Percentiles rank a stretch among this genome's conserved stretches.
Evolutionary conservation across 2,797 vertebrate genomes (phyloP).

Genomic region (Masticophis lateralis): DNA sequence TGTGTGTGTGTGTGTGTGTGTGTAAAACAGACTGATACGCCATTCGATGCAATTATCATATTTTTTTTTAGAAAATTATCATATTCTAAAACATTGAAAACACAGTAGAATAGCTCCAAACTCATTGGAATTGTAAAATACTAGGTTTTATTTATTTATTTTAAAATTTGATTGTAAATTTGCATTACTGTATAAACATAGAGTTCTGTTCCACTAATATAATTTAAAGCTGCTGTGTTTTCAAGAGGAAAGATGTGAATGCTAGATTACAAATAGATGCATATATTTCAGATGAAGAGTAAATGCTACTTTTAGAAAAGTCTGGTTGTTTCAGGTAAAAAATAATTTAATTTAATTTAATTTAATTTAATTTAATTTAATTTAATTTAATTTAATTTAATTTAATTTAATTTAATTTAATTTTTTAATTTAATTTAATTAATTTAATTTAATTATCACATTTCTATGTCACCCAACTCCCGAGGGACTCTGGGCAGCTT

Average conservation of each 20-base stretch:
- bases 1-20: too few relatives aligned
- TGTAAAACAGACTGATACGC: not conserved
- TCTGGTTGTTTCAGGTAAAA: not conserved
- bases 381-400: too few relatives aligned
- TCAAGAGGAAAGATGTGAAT: not conserved
- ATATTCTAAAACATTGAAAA: not conserved
- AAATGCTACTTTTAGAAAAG: not conserved
- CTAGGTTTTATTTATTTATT: not conserved
- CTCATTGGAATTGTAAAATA: not conserved
- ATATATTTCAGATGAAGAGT: not conserved
- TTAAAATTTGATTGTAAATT: not conserved
- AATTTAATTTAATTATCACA: too few relatives aligned
- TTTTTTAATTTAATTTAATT: too few relatives aligned
- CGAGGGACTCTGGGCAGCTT: too few relatives aligned
- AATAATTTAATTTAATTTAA: too few relatives aligned
- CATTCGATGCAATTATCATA: not conserved
- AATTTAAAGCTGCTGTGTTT: not conserved
- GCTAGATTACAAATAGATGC: not conserved
- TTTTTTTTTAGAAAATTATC: not conserved
- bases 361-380: too few relatives aligned
- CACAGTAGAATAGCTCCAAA: not conserved
- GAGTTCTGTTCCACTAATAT: not conserved
- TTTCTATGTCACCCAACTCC: too few relatives aligned
- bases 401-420: too few relatives aligned
- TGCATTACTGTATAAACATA: not conserved